phyloP scores from a whole-genome alignment of 2,888 invertebrate genomes.

The Folsomia manolachei region DNA sequence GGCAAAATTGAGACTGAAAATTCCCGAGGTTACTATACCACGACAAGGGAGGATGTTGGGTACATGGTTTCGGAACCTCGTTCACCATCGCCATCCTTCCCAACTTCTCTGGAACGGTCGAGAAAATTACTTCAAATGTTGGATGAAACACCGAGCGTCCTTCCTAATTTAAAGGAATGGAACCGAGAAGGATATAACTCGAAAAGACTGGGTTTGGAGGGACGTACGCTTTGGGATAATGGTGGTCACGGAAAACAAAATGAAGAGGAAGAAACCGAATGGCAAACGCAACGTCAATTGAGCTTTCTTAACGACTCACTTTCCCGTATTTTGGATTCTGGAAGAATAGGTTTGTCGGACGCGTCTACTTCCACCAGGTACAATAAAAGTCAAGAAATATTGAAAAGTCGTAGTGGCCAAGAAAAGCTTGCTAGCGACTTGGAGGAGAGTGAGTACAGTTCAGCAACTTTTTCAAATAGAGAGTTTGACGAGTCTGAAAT shows the following conservation, averaged over 20 bases:
- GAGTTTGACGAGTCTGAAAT: slow-evolving; percentile 4
- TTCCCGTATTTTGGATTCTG: slow-evolving; percentile 37
- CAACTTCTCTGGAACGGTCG: slow-evolving; percentile 34
- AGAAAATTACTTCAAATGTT: slow-evolving; percentile 39
- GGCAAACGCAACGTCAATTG: slow-evolving; percentile 42
- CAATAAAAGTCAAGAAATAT: neutral
- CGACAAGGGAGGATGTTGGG: neutral
- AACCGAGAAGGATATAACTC: too few species aligned
- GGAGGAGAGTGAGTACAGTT: neutral
- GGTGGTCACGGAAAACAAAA: neutral
- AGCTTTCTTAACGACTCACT: slow-evolving; percentile 43
- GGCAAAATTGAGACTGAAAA: slow-evolving; percentile 7
- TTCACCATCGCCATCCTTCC: neutral
- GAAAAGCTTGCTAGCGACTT: neutral
- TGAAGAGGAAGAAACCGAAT: slow-evolving; percentile 34
- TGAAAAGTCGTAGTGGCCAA: neutral
- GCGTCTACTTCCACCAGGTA: slow-evolving; percentile 7
- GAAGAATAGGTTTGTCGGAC: too few species aligned
- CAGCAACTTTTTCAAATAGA: neutral
- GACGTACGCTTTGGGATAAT: slow-evolving; percentile 8
- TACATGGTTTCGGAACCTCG: neutral
- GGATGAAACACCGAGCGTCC: slow-evolving; percentile 44
- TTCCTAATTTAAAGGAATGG: too few species aligned
- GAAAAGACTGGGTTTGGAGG: slow-evolving; percentile 37
- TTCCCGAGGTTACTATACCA: neutral